Conservation (phyloP, 2,113 vertebrate genomes). For the Piaya cayana region DNA sequence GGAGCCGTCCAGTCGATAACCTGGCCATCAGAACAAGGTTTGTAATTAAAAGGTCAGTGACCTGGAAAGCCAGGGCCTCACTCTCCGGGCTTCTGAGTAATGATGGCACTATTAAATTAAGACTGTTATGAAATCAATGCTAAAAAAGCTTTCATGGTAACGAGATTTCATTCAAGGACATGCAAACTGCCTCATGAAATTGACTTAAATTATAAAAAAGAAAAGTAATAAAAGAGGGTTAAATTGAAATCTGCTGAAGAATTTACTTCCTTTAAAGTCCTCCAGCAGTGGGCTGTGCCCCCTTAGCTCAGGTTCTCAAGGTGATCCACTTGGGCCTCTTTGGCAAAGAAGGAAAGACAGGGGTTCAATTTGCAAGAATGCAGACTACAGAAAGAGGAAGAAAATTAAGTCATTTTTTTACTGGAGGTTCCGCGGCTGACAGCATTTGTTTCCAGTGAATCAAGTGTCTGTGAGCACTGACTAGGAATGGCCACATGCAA, state of each 20-base stretch:
- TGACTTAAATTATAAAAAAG: constrained; percentile 79
- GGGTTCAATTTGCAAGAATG: constrained; percentile 21
- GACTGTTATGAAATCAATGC: constrained; percentile 89
- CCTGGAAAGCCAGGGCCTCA: constrained; percentile 83
- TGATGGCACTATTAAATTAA: constrained; percentile 87
- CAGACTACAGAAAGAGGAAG: not conserved
- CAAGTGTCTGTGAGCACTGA: not conserved
- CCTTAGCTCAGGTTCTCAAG: constrained; percentile 32
- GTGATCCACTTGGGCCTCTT: constrained; percentile 37
- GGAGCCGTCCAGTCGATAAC: constrained; percentile 85
- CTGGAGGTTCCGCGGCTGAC: not conserved
- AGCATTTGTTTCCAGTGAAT: not conserved
- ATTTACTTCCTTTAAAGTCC: constrained; percentile 61
- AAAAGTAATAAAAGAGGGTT: constrained; percentile 76
- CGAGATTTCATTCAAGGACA: constrained; percentile 85
- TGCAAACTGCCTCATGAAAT: constrained; percentile 79
- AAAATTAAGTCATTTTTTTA: not conserved
- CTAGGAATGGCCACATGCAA: not conserved
- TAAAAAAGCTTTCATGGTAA: constrained; percentile 88
- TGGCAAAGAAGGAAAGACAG: not conserved
- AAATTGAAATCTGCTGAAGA: constrained; percentile 72
- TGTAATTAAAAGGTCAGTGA: constrained; percentile 90
- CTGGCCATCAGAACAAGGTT: constrained; percentile 85
- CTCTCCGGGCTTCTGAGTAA: constrained; percentile 82
- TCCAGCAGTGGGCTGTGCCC: constrained; percentile 25